These are phyloP conservation scores for Trachelipus rathkii DNA, from an alignment of 1,140 invertebrate genomes.

Conservation along the genomic window DNA sequence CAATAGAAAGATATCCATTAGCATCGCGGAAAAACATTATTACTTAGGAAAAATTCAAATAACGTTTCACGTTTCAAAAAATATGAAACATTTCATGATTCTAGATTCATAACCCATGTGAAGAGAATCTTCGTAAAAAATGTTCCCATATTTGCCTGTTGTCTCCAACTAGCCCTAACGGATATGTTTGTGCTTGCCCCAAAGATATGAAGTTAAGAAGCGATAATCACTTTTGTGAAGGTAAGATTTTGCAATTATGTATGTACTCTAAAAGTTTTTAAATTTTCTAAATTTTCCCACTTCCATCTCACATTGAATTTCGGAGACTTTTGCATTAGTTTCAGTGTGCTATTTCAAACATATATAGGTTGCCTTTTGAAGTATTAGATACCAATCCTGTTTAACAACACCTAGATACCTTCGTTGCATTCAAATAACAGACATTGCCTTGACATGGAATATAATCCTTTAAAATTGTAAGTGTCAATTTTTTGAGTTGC, in stretches of 20 bases:
- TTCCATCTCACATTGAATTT: no score
- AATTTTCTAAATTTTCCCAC: no score
- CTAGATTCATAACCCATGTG: slow-evolving; percentile 26
- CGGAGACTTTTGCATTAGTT: not conserved
- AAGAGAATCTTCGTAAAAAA: slow-evolving; percentile 59
- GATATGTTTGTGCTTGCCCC: slow-evolving; percentile 61
- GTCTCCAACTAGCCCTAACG: slow-evolving; percentile 56
- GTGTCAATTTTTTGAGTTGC: no score
- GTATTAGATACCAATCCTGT: not conserved
- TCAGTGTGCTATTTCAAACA: not conserved
- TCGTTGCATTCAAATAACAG: no score
- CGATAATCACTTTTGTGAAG: slow-evolving; percentile 52
- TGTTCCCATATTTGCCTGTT: slow-evolving; percentile 67
- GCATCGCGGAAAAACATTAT: no score
- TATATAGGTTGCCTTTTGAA: not conserved
- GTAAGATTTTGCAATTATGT: slow-evolving; percentile 17
- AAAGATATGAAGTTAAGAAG: slow-evolving; percentile 53
- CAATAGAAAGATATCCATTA: no score
- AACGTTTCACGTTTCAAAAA: no score
- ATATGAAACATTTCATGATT: no score
- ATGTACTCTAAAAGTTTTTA: no score
- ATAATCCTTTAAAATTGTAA: not conserved
- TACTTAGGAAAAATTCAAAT: no score
- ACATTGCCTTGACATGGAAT: not conserved
- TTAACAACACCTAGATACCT: not conserved